Percentiles rank a stretch among this genome's conserved stretches.
Conservation (phyloP, 2,797 vertebrate species). For the Sebastes iracundus region DNA sequence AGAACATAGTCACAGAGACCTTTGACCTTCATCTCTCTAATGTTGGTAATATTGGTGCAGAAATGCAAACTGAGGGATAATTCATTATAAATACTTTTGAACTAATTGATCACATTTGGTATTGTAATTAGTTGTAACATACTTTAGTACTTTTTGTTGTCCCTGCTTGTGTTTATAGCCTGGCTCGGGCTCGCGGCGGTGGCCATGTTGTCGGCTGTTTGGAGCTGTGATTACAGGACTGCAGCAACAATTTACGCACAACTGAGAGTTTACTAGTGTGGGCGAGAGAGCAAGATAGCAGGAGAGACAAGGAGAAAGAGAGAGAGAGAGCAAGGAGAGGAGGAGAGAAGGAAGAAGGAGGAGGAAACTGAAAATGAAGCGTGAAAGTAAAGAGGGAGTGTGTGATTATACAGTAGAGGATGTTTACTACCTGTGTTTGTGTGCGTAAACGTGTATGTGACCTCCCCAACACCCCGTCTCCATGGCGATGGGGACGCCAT, state of each 20-base stretch:
- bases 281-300: conserved; percentile 1
- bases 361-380: conserved; percentile 47
- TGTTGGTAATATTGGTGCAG: not conserved
- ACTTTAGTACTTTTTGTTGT: not conserved
- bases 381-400: conserved; percentile 55
- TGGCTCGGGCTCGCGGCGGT: conserved; percentile 19
- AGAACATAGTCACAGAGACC: not conserved
- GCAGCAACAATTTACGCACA: conserved; percentile 42
- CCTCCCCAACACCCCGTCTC: not conserved
- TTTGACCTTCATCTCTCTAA: not conserved
- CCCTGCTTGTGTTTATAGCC: conserved; percentile 13
- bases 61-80: not conserved
- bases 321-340: not conserved
- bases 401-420: conserved; percentile 49
- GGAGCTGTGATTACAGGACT: conserved; percentile 64
- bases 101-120: not conserved
- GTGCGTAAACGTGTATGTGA: conserved; percentile 9
- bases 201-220: conserved; percentile 45
- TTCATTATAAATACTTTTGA: not conserved
- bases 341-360: not conserved
- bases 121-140: too few relatives aligned
- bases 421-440: conserved; percentile 43
- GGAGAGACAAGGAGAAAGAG: not conserved
- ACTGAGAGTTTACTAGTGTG: conserved; percentile 42
- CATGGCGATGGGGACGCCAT: not conserved